Conservation (phyloP, 1,140 invertebrate species). For the Pogonomyrmex barbatus region DNA sequence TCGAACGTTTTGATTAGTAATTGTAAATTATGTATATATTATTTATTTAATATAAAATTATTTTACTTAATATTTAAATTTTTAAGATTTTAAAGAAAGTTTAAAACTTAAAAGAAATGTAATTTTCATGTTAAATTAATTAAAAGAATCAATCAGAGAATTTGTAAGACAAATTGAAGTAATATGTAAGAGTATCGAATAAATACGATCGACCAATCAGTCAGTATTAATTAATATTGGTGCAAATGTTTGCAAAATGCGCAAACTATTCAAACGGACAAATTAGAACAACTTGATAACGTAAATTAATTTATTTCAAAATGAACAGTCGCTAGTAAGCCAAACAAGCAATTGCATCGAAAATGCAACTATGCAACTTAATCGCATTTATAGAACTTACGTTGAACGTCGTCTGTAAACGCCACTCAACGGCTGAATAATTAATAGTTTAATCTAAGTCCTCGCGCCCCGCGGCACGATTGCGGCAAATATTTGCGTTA, state of each 20-base stretch:
- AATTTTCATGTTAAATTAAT: background rate
- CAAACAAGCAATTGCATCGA: constrained; percentile 32
- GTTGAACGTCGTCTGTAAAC: constrained; percentile 34
- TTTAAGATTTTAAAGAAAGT: background rate
- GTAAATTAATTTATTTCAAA: constrained; percentile 38
- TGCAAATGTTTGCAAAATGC: background rate
- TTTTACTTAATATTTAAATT: background rate
- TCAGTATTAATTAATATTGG: background rate
- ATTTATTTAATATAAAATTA: background rate
- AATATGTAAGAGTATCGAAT: background rate
- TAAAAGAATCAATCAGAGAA: too few species aligned
- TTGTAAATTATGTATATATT: background rate
- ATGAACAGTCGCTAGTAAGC: background rate
- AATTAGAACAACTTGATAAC: background rate
- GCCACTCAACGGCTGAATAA: constrained; percentile 52
- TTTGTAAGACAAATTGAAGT: too few species aligned
- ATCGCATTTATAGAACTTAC: constrained; percentile 52
- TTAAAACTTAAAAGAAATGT: background rate
- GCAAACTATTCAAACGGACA: background rate
- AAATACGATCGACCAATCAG: background rate
- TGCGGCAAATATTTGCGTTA: constrained; percentile 71
- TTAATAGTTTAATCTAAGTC: constrained; percentile 73
- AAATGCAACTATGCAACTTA: constrained; percentile 30
- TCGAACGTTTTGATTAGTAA: background rate
- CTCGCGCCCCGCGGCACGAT: constrained; percentile 50